Evolutionary conservation across 2,113 vertebrate genomes (phyloP), one percentile per base, ranked within the genome.

Genomic region (Cyphomyrus plagiostoma): DNA sequence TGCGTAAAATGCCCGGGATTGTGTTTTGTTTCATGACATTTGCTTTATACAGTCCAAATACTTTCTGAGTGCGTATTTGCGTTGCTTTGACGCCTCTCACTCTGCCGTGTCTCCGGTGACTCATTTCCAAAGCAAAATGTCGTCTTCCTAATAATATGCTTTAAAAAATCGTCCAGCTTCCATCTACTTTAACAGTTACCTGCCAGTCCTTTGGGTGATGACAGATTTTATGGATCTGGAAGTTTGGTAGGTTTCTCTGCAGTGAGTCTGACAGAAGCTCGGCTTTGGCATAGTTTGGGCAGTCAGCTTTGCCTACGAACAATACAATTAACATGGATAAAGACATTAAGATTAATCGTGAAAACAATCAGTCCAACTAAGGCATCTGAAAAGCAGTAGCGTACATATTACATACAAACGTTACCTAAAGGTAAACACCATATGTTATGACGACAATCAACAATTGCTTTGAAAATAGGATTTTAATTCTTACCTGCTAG

Each of bases 211-310:
- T 92, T 88, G 98, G 97, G 45, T 96, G 96, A 19, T 96, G 92
- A 70, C 93, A 94, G 89, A 99, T 96, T 94, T 98, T 99, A 91
- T 96, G 95, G 89, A 97, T 92, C 35, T 13, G 95, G 94, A 99
- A 98, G 94, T 95, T 58, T 3, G 97, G 97, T 90, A 99, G 94
- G 91, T 95, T 96, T 90, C 92, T 91, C 83, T 97, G 94, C 82
- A 99, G 95, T 30, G 94, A 93, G 90, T 99, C 98, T 62, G 97
- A 97, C 86, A 99, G 94, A 42, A 96, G 94, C 89, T 99, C 98
- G 46, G 96, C 97, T 94, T 97, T 97, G 56, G 98, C 98, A 89
- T 96, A 99, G 92, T 95, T 90, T 0, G 97, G 97, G 80, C 98
- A 99, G 91, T 97, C 92, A 4, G 97, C 95, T 92, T 90, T 97